Percentiles rank a stretch among this genome's conserved stretches.
Evolutionary conservation across 2,888 invertebrate genomes (phyloP).

Genomic region (Podabrus alpinus): DNA sequence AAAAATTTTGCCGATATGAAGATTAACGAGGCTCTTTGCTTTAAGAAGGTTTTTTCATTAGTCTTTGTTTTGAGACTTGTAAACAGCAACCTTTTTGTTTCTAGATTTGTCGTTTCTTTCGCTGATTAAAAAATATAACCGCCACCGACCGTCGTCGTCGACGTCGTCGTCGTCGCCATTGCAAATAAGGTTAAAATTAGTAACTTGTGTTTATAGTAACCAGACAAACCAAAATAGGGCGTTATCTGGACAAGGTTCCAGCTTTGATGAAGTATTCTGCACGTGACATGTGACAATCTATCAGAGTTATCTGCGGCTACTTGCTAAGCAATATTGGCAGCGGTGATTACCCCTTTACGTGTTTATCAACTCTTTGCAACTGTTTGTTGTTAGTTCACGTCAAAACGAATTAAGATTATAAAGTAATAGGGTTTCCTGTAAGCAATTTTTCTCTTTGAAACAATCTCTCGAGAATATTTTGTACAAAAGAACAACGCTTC

Average conservation of each 20-base stretch:
- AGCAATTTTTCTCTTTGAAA: slow-evolving; percentile 1
- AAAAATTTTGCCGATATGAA: background rate
- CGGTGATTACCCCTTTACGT: slow-evolving; percentile 23
- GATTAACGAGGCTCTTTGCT: background rate
- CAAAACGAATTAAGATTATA: background rate
- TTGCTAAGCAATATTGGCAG: slow-evolving; percentile 22
- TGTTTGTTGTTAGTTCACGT: slow-evolving; percentile 13
- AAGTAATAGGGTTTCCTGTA: background rate
- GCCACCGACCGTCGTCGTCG: background rate
- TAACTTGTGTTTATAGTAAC: slow-evolving; percentile 5
- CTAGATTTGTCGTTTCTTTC: background rate
- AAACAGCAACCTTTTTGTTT: background rate
- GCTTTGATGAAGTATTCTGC: slow-evolving; percentile 20
- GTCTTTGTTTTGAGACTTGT: background rate
- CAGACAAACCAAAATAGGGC: slow-evolving; percentile 12
- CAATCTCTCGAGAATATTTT: background rate
- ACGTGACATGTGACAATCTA: slow-evolving; percentile 27
- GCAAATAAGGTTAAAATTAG: background rate
- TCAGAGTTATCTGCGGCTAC: slow-evolving; percentile 22
- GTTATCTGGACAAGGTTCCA: slow-evolving; percentile 27
- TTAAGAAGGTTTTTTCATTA: background rate
- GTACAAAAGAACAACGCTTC: slow-evolving; percentile 13
- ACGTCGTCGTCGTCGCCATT: background rate
- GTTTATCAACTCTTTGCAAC: slow-evolving; percentile 20
- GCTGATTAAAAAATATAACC: background rate